Conservation (phyloP, 2,888 invertebrate genomes). For the Drosophila silvestris region DNA sequence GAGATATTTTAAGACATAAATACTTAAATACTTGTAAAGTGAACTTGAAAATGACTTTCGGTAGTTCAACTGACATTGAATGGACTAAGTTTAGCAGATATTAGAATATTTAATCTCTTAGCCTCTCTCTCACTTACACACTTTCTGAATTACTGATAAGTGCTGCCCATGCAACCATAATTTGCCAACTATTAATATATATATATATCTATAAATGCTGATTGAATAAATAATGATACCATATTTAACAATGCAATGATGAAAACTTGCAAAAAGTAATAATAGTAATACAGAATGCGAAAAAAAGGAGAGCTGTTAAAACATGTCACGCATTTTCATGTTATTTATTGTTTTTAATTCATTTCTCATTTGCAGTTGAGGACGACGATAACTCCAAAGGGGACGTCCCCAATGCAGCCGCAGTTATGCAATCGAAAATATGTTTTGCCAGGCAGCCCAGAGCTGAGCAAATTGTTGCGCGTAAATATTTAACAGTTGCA, state of each 20-base stretch:
- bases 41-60: constrained; percentile 1
- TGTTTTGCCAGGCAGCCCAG: constrained; percentile 51
- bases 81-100: background rate
- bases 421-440: constrained; percentile 63
- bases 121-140: background rate
- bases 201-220: constrained; percentile 16
- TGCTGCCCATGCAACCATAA: constrained; percentile 23
- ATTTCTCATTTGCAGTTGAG: constrained; percentile 41
- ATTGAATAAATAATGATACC: constrained; percentile 66
- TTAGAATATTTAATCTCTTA: constrained; percentile 11
- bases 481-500: constrained; percentile 62
- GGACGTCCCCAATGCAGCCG: constrained; percentile 18
- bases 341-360: constrained; percentile 11
- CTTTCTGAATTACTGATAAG: constrained; percentile 1
- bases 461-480: constrained; percentile 68
- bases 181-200: constrained; percentile 42
- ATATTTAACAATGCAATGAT: constrained; percentile 67
- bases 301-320: constrained; percentile 25
- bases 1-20: background rate
- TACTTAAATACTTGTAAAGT: background rate
- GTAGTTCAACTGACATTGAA: constrained; percentile 2
- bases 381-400: constrained; percentile 32
- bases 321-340: constrained; percentile 45
- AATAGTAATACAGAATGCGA: constrained; percentile 50
- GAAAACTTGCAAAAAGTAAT: constrained; percentile 42